A percentile compares a stretch with the other conserved stretches of the same genome.
Evolutionary conservation across 2,888 invertebrate species (phyloP).

Genomic region (Trypoxylon attenuatum): DNA sequence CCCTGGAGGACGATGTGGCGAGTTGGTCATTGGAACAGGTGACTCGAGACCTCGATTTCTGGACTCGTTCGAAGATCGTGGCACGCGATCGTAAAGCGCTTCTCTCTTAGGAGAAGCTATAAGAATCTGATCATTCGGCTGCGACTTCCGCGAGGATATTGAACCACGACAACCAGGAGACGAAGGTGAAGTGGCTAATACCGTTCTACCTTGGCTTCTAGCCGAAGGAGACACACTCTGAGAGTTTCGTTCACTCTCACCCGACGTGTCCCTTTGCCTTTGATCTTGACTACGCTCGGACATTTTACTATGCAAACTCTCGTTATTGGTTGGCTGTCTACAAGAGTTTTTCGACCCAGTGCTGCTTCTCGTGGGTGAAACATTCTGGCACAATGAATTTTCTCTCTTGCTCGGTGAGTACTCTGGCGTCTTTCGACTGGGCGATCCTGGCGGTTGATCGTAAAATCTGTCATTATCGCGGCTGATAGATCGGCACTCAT

Average conservation of each 20-base stretch:
- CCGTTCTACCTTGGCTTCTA: slow-evolving; percentile 2
- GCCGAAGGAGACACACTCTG: slow-evolving; percentile 4
- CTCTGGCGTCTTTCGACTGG: slow-evolving; percentile 1
- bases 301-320: background rate
- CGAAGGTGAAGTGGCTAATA: background rate
- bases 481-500: slow-evolving; percentile 22
- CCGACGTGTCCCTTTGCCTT: background rate
- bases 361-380: background rate
- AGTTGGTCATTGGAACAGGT: slow-evolving; percentile 63
- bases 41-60: slow-evolving; percentile 55
- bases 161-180: background rate
- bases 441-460: slow-evolving; percentile 55
- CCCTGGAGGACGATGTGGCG: slow-evolving; percentile 45
- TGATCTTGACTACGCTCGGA: background rate
- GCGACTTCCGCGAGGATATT: slow-evolving; percentile 48
- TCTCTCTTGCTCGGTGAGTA: slow-evolving; percentile 8
- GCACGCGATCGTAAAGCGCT: slow-evolving; percentile 49
- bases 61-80: slow-evolving; percentile 42
- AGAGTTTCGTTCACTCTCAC: background rate
- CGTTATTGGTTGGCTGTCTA: background rate
- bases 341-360: background rate
- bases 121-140: slow-evolving; percentile 68
- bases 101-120: slow-evolving; percentile 70
- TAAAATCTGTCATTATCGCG: slow-evolving; percentile 58
- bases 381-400: background rate